Percentiles rank a stretch among this genome's conserved stretches.
phyloP scores from a whole-genome alignment of 2,113 vertebrate species.

The Anhinga rufa region DNA sequence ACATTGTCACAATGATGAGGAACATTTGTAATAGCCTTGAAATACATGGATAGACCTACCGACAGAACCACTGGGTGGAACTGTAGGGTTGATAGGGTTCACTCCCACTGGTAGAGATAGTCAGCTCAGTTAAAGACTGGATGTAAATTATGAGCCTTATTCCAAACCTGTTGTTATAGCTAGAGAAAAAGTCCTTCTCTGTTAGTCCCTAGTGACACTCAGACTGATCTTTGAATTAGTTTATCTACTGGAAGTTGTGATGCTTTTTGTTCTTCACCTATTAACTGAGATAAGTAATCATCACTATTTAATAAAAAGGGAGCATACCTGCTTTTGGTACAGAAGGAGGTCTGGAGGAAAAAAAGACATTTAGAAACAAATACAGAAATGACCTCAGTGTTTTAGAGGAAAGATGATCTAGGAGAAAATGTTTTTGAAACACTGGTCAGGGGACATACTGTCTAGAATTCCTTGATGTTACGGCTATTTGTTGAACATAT shows the following conservation, averaged over 20 bases:
- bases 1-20: background rate
- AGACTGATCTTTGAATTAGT: background rate
- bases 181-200: background rate
- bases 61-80: background rate
- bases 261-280: background rate
- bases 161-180: background rate
- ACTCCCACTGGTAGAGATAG: background rate
- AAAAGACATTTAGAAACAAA: background rate
- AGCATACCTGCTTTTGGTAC: background rate
- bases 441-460: background rate
- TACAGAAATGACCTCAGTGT: background rate
- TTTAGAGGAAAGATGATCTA: background rate
- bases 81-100: background rate
- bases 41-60: accelerated
- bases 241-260: background rate
- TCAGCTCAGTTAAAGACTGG: background rate
- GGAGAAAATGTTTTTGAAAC: background rate
- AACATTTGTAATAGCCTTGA: background rate
- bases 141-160: background rate
- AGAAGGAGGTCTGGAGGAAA: background rate
- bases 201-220: background rate
- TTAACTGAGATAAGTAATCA: background rate
- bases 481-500: background rate
- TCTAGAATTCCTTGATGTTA: background rate
- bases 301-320: background rate